Evolutionary conservation across 2,797 vertebrate genomes (phyloP).

Genomic region (Pangasius djambal): DNA sequence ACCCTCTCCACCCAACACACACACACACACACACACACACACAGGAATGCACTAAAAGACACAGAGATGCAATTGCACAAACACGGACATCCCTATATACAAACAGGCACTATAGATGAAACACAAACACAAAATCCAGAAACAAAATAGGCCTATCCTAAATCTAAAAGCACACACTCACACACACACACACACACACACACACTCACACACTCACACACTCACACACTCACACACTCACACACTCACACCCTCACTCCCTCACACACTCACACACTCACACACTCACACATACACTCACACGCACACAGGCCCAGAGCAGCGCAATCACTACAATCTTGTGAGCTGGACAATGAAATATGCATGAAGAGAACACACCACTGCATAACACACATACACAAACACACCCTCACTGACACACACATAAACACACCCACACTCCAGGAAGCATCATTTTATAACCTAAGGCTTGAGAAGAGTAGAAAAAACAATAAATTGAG

Average conservation of each 20-base stretch:
- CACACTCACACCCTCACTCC: too few species aligned
- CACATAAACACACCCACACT: constrained; percentile 14
- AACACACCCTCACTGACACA: not conserved
- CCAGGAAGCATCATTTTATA: not conserved
- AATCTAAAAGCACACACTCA: constrained; percentile 19
- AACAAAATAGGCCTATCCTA: constrained; percentile 3
- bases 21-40: constrained; percentile 20
- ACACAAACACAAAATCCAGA: constrained; percentile 26
- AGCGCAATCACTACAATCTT: constrained; percentile 56
- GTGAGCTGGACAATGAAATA: constrained; percentile 70
- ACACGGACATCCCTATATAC: constrained; percentile 36
- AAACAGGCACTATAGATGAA: constrained; percentile 38
- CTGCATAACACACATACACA: constrained; percentile 37
- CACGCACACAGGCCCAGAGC: constrained; percentile 9
- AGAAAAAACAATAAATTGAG: not conserved
- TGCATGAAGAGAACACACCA: constrained; percentile 64
- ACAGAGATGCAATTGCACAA: not conserved
- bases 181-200: constrained; percentile 5
- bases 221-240: too few species aligned
- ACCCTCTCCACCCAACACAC: constrained; percentile 21
- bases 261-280: not conserved
- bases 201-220: not conserved
- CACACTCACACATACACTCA: constrained; percentile 16
- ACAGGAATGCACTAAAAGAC: not conserved
- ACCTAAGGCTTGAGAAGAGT: not conserved